Evolutionary conservation across 2,888 invertebrate genomes (phyloP).

Genomic region (Scaptomyza tumidula): DNA sequence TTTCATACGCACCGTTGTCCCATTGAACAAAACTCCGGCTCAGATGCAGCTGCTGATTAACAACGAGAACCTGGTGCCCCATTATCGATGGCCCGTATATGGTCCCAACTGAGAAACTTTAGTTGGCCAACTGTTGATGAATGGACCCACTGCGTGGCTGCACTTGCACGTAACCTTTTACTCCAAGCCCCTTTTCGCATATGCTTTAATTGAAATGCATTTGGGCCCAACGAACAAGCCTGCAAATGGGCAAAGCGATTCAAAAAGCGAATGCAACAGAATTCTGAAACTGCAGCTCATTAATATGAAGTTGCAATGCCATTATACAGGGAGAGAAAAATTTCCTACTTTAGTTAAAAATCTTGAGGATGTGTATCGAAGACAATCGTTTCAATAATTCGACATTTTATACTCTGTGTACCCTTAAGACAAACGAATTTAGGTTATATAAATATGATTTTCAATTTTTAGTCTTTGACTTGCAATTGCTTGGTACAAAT

Average conservation of each 20-base stretch:
- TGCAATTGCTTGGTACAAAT: too few species aligned
- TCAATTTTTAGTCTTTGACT: too few species aligned
- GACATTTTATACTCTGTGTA: too few species aligned
- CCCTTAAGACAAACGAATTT: too few species aligned
- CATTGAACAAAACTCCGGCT: constrained; percentile 22
- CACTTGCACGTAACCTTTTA: constrained; percentile 3
- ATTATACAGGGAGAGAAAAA: not conserved
- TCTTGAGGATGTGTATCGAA: too few species aligned
- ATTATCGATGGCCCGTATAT: constrained; percentile 60
- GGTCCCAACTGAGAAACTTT: constrained; percentile 18
- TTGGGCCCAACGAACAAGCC: constrained; percentile 54
- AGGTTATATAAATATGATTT: too few species aligned
- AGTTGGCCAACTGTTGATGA: constrained; percentile 37
- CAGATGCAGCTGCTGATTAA: constrained; percentile 51
- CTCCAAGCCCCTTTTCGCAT: constrained; percentile 55
- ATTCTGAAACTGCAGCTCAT: constrained; percentile 35
- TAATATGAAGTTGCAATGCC: constrained; percentile 9
- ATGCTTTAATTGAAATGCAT: constrained; percentile 77
- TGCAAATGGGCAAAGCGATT: constrained; percentile 35
- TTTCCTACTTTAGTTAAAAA: not conserved
- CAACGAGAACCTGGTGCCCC: constrained; percentile 43
- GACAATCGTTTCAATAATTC: too few species aligned
- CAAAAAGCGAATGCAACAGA: constrained; percentile 27
- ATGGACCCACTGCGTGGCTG: constrained; percentile 49
- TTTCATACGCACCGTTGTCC: constrained; percentile 39